Conservation (phyloP, 30 jellyfish, hydroid and myxozoan genomes). For the Clytia hemisphaerica region DNA sequence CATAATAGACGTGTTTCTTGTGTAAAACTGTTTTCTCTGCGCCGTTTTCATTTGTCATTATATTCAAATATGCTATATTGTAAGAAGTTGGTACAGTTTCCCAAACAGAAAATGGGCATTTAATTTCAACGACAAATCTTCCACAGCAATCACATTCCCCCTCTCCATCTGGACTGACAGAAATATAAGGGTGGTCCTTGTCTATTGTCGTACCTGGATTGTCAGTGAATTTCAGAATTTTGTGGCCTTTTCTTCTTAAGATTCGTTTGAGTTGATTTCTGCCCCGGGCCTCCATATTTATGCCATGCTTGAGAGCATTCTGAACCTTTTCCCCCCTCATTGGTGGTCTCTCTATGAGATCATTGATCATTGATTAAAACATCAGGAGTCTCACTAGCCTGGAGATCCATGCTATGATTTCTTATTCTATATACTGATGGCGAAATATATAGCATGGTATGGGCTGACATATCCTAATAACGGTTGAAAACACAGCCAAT, state of each 20-base stretch:
- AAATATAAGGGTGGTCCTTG: neutral
- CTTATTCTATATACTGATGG: no score
- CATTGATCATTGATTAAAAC: no score
- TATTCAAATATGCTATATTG: neutral
- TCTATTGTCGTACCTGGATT: neutral
- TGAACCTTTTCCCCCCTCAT: neutral
- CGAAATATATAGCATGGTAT: no score
- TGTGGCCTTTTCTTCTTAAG: neutral
- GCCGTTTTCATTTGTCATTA: neutral
- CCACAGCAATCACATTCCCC: constrained; percentile 5
- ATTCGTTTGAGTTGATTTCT: neutral
- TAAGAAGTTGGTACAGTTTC: neutral
- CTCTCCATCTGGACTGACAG: neutral
- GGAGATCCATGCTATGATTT: no score
- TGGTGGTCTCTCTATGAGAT: no score
- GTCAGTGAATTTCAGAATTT: neutral
- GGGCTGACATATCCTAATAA: no score
- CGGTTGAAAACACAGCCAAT: no score
- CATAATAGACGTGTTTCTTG: neutral
- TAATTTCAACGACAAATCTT: neutral
- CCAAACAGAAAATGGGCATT: constrained; percentile 6
- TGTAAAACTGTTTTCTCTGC: neutral
- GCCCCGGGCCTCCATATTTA: neutral
- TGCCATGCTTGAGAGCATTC: neutral
- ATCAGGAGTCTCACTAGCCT: no score